A percentile compares a stretch with the other conserved stretches of the same genome.
Conservation (phyloP, 2,888 invertebrate genomes). For the Synanthedon tipuliformis region DNA sequence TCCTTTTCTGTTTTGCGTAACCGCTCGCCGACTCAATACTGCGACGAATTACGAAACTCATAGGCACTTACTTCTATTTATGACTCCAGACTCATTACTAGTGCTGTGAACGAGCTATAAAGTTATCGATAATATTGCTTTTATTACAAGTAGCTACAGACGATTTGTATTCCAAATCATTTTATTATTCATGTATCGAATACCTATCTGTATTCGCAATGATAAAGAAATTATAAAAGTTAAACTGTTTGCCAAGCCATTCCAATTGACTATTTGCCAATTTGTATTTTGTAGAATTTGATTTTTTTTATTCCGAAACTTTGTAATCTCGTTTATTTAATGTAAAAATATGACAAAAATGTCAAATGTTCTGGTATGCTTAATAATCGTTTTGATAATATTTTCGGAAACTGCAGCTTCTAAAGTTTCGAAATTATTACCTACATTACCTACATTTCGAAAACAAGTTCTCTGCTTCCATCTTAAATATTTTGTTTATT, state of each 20-base stretch:
- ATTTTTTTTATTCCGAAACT: too few species aligned
- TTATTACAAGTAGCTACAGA: neutral
- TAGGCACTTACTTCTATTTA: slow-evolving; percentile 21
- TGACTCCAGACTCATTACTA: slow-evolving; percentile 8
- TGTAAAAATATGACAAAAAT: too few species aligned
- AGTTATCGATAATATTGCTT: slow-evolving; percentile 7
- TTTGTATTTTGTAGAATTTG: too few species aligned
- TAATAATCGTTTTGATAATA: too few species aligned
- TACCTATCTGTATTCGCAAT: neutral
- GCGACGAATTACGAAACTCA: slow-evolving; percentile 29
- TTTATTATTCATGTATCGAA: neutral
- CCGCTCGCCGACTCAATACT: slow-evolving; percentile 16
- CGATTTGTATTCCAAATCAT: slow-evolving; percentile 1
- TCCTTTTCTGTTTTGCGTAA: slow-evolving; percentile 20
- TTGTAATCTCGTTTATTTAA: too few species aligned
- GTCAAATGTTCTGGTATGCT: too few species aligned
- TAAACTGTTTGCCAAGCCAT: neutral
- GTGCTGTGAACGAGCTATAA: slow-evolving; percentile 3
- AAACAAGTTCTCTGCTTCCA: neutral
- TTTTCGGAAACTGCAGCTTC: too few species aligned
- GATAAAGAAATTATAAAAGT: neutral
- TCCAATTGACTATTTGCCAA: neutral
- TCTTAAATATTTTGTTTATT: neutral
- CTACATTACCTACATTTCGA: neutral
- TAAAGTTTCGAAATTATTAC: neutral